Conservation (phyloP, 1,140 invertebrate species). For the Euura saliciscinereae region DNA sequence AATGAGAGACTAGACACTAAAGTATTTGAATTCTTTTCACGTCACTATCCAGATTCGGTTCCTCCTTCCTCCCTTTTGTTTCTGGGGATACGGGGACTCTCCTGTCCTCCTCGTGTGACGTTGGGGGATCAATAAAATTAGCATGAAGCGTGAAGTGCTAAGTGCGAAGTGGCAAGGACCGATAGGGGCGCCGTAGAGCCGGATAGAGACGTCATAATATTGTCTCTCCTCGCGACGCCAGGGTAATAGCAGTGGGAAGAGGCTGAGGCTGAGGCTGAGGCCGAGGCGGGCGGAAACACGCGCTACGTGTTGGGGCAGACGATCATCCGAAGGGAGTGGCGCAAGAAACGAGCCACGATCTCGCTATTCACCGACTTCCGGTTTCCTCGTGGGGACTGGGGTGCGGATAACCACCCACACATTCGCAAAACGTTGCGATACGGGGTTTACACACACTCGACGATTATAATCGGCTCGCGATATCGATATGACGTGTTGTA, state of each 20-base stretch:
- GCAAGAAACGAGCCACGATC: not conserved
- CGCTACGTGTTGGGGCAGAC: not conserved
- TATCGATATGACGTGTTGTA: too few relatives aligned
- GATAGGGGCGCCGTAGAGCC: slow-evolving; percentile 28
- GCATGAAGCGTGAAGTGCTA: slow-evolving; percentile 44
- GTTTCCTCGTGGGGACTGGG: slow-evolving; percentile 2
- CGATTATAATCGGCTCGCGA: too few relatives aligned
- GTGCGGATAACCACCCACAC: slow-evolving; percentile 14
- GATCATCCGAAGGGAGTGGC: not conserved
- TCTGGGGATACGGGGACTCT: too few relatives aligned
- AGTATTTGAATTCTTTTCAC: too few relatives aligned
- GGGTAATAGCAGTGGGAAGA: slow-evolving; percentile 26
- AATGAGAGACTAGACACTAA: too few relatives aligned
- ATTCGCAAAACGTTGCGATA: not conserved
- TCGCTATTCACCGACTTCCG: slow-evolving; percentile 21
- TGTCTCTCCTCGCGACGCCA: slow-evolving; percentile 34
- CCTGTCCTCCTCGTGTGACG: too few relatives aligned
- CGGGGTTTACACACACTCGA: too few relatives aligned
- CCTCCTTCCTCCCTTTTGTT: too few relatives aligned
- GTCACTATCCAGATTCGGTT: too few relatives aligned
- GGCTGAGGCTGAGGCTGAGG: not conserved
- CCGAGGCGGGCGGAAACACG: not conserved
- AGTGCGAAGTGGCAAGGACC: slow-evolving; percentile 13
- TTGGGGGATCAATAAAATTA: slow-evolving; percentile 50
- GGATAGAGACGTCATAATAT: slow-evolving; percentile 56